Evolutionary conservation across 1,140 invertebrate species (phyloP).

Genomic region (Thereuonema tuberculata): DNA sequence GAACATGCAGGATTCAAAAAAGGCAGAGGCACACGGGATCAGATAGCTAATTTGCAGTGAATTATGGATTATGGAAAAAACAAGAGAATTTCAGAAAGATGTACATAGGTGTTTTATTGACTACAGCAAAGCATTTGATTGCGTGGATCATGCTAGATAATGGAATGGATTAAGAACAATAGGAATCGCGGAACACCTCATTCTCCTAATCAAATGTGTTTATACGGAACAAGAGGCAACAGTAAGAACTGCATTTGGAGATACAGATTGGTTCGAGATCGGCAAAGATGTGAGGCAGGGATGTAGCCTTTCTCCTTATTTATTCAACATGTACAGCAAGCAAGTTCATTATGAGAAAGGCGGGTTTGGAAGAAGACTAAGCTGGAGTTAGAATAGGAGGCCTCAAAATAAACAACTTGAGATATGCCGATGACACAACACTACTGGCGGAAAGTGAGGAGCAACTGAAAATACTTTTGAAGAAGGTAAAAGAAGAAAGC

Average conservation of each 20-base stretch:
- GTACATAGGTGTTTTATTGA: neutral
- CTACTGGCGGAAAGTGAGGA: too few species aligned
- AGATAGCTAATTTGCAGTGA: neutral
- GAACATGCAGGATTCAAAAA: too few species aligned
- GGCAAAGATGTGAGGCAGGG: neutral
- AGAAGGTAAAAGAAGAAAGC: too few species aligned
- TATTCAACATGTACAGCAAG: too few species aligned
- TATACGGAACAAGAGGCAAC: neutral
- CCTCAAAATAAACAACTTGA: too few species aligned
- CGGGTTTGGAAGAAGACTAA: too few species aligned
- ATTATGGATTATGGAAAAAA: constrained; percentile 1
- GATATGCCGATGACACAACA: too few species aligned
- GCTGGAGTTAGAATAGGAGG: too few species aligned
- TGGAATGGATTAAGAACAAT: too few species aligned
- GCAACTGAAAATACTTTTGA: too few species aligned
- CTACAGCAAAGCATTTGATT: neutral
- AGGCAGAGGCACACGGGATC: neutral
- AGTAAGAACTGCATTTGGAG: neutral
- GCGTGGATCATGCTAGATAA: neutral
- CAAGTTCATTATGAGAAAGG: too few species aligned
- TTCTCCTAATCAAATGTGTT: neutral
- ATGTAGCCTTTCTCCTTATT: neutral
- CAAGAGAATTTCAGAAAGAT: constrained; percentile 1
- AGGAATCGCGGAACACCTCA: neutral
- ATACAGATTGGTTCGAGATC: neutral